Evolutionary conservation across 2,797 vertebrate species (phyloP).

Genomic region (Poeciliopsis gracilis): DNA sequence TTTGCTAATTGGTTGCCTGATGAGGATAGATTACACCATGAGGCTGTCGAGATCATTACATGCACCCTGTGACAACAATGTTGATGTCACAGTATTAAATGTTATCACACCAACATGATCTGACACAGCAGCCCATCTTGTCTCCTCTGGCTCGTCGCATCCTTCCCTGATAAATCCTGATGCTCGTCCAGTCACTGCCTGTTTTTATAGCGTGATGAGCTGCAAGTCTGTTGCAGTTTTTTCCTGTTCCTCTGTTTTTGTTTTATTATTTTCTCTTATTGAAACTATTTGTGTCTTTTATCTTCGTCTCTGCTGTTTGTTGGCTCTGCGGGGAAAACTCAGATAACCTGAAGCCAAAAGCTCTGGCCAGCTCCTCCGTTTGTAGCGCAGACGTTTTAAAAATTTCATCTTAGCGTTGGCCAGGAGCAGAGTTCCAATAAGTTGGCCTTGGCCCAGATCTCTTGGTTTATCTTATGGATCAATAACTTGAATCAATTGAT

Average conservation of each 20-base stretch:
- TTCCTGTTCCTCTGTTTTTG: slow-evolving; percentile 13
- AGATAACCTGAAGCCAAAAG: slow-evolving; percentile 36
- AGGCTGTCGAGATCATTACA: slow-evolving; percentile 51
- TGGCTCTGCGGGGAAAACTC: slow-evolving; percentile 36
- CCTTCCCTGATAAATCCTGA: slow-evolving; percentile 30
- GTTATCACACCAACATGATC: slow-evolving; percentile 51
- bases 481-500: slow-evolving; percentile 69
- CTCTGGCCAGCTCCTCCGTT: slow-evolving; percentile 24
- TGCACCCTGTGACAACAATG: slow-evolving; percentile 58
- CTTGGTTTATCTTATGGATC: slow-evolving; percentile 68
- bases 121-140: slow-evolving; percentile 47
- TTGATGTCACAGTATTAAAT: slow-evolving; percentile 67
- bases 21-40: slow-evolving; percentile 53
- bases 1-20: slow-evolving; percentile 69
- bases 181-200: slow-evolving; percentile 41
- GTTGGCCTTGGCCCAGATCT: slow-evolving; percentile 58
- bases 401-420: slow-evolving; percentile 28
- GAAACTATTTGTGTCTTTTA: slow-evolving; percentile 31
- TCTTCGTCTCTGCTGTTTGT: slow-evolving; percentile 32
- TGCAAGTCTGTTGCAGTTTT: slow-evolving; percentile 31
- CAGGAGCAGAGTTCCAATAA: slow-evolving; percentile 33
- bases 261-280: slow-evolving; percentile 9
- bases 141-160: slow-evolving; percentile 14
- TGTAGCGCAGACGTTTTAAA: slow-evolving; percentile 28
- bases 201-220: slow-evolving; percentile 53